phyloP scores from a whole-genome alignment of 2,797 vertebrate species.

The Salarias fasciatus region DNA sequence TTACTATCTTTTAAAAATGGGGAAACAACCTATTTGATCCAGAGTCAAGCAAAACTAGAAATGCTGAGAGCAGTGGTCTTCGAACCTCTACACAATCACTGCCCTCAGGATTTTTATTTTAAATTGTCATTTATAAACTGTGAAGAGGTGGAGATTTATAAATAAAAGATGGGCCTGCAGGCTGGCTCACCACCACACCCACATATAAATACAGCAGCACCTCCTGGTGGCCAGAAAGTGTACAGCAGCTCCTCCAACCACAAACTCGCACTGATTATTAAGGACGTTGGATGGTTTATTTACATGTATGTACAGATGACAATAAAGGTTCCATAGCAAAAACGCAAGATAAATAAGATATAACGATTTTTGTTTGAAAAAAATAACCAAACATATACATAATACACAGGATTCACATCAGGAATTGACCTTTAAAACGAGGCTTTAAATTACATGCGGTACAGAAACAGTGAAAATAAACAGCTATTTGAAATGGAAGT shows the following conservation, averaged over 20 bases:
- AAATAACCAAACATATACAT: conserved; percentile 47
- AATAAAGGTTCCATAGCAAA: conserved; percentile 40
- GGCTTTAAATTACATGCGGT: conserved; percentile 50
- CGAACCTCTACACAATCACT: too few species aligned
- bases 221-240: conserved; percentile 35
- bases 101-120: too few species aligned
- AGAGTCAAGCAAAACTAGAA: too few species aligned
- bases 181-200: neutral
- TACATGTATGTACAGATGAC: conserved; percentile 74
- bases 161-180: too few species aligned
- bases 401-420: conserved; percentile 55
- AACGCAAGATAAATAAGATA: conserved; percentile 11
- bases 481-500: conserved; percentile 33
- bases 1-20: too few species aligned
- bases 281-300: conserved; percentile 79
- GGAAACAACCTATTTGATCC: too few species aligned
- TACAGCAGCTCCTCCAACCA: too few species aligned
- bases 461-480: conserved; percentile 46
- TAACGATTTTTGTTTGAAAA: too few species aligned
- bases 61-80: too few species aligned
- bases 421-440: conserved; percentile 56
- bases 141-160: too few species aligned
- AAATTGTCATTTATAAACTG: too few species aligned
- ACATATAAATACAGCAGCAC: conserved; percentile 4
- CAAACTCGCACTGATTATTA: conserved; percentile 2